These are phyloP conservation scores for Sebastes hubbsi DNA, from an alignment of 2,797 vertebrate genomes.

Conservation along the genomic window DNA sequence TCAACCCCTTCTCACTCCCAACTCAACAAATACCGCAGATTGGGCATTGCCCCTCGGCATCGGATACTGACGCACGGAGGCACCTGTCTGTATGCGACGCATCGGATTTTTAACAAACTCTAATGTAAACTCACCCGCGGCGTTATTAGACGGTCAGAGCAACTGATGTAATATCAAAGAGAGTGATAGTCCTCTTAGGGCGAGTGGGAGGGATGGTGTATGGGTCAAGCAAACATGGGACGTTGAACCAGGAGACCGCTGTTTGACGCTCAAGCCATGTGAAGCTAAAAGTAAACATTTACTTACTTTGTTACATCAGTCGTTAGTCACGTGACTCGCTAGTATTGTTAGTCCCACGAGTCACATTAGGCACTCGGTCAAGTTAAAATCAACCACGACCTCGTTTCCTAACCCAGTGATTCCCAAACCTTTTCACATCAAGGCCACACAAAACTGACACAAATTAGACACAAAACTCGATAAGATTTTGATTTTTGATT, in stretches of 20 bases:
- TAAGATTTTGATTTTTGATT: no score
- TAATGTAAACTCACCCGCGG: no score
- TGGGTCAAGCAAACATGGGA: not conserved
- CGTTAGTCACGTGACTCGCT: not conserved
- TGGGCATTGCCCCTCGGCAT: not conserved
- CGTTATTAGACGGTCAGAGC: no score
- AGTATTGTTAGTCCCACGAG: not conserved
- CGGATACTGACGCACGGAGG: not conserved
- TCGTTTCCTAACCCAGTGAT: not conserved
- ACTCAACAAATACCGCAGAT: not conserved
- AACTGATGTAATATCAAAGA: no score
- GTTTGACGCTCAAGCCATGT: no score
- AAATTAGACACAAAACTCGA: no score
- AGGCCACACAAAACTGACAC: no score
- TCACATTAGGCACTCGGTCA: not conserved
- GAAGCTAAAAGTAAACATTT: no score
- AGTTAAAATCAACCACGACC: not conserved
- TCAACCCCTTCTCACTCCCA: not conserved
- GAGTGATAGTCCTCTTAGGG: not conserved
- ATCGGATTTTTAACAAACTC: no score
- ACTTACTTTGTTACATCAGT: not conserved
- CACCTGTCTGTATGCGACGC: no score
- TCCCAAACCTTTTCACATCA: no score
- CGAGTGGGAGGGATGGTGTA: not conserved
- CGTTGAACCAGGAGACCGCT: no score